These are phyloP conservation scores for Australoheros facetus DNA, from an alignment of 2,797 vertebrate species.

Conservation along the genomic window DNA sequence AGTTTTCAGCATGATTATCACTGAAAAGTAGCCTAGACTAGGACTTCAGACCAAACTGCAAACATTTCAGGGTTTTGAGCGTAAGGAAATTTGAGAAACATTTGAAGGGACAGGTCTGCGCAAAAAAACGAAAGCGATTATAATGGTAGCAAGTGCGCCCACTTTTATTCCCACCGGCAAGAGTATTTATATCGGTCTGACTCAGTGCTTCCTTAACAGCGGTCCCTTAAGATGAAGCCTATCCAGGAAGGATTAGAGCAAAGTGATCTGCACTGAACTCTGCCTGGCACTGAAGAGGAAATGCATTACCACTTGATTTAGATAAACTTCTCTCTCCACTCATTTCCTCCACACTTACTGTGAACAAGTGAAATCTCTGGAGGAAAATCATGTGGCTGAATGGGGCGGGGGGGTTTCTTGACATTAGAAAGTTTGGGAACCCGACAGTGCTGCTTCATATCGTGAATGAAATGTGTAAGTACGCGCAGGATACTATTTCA, in stretches of 20 bases:
- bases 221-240: neutral
- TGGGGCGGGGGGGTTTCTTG: neutral
- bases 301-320: neutral
- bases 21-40: neutral
- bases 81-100: neutral
- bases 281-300: neutral
- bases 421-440: constrained; percentile 46
- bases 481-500: neutral
- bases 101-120: neutral
- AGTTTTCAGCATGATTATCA: neutral
- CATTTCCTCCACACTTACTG: neutral
- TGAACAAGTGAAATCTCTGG: neutral
- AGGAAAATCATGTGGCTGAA: neutral
- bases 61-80: neutral
- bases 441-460: constrained; percentile 1
- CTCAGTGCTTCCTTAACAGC: constrained; percentile 25
- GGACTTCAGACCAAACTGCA: neutral
- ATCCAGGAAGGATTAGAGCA: neutral
- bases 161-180: constrained; percentile 12
- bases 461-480: constrained; percentile 34
- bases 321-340: neutral
- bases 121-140: constrained; percentile 3
- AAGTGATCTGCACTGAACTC: neutral
- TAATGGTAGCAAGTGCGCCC: constrained; percentile 47
- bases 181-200: constrained; percentile 28